A percentile compares a stretch with the other conserved stretches of the same genome.
phyloP scores from a whole-genome alignment of 2,113 vertebrate genomes.

The Nymphicus hollandicus region DNA sequence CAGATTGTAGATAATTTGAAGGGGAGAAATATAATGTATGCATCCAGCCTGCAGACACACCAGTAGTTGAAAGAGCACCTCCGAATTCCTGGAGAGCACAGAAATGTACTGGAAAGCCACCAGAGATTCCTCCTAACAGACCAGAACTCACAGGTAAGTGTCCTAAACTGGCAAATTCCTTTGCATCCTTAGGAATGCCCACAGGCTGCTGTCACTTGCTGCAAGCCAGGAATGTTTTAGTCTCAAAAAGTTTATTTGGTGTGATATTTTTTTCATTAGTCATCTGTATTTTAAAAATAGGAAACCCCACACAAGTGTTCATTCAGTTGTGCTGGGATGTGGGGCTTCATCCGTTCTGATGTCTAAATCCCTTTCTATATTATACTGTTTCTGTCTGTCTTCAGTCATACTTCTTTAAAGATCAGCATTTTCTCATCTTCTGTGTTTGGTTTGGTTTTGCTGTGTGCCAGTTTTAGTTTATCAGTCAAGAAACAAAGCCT shows the following conservation, averaged over 20 bases:
- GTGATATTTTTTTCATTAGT: too few relatives aligned
- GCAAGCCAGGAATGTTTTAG: neutral
- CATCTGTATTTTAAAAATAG: neutral
- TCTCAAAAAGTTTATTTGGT: neutral
- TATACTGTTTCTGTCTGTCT: neutral
- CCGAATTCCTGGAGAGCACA: conserved; percentile 68
- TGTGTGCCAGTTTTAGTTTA: neutral
- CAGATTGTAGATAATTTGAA: conserved; percentile 73
- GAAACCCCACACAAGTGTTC: neutral
- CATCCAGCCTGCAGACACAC: conserved; percentile 60
- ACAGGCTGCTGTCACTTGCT: neutral
- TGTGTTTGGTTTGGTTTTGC: neutral
- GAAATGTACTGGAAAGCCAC: conserved; percentile 67
- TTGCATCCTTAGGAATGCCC: neutral
- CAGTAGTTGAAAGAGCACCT: conserved; percentile 64
- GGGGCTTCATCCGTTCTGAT: neutral
- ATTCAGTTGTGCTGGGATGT: neutral
- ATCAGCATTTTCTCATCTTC: neutral
- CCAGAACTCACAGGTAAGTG: conserved; percentile 60
- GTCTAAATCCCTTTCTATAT: neutral
- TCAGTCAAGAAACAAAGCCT: neutral
- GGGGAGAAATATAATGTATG: conserved; percentile 65
- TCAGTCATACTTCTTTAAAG: neutral
- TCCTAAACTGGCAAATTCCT: neutral
- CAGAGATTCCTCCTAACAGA: conserved; percentile 63